A percentile compares a stretch with the other conserved stretches of the same genome.
phyloP scores from a whole-genome alignment of 2,797 vertebrate species.

The Pseudocheirus occidentalis region DNA sequence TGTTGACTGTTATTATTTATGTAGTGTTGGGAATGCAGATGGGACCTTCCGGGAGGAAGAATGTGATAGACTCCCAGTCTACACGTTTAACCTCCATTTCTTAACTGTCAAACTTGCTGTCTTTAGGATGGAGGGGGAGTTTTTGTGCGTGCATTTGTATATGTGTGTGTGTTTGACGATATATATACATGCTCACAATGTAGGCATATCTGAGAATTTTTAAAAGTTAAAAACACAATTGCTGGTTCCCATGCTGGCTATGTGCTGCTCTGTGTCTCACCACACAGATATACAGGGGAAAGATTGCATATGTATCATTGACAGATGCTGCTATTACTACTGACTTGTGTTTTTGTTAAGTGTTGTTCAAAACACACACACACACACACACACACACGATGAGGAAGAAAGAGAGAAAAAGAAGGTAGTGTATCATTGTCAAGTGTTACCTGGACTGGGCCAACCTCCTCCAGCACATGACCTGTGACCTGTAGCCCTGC shows the following conservation, averaged over 20 bases:
- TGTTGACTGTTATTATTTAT: slow-evolving; percentile 55
- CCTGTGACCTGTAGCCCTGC: background rate
- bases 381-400: background rate
- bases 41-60: slow-evolving; percentile 21
- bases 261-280: rapidly evolving
- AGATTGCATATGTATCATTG: background rate
- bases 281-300: background rate
- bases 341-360: background rate
- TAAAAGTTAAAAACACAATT: background rate
- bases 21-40: background rate
- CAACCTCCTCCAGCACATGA: background rate
- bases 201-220: background rate
- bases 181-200: rapidly evolving
- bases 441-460: background rate
- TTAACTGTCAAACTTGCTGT: background rate
- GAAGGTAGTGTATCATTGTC: background rate
- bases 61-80: background rate
- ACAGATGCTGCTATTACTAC: background rate
- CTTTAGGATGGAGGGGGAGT: rapidly evolving
- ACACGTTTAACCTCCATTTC: background rate
- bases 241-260: background rate
- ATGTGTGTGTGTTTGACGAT: too few relatives aligned
- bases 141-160: background rate
- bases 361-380: background rate
- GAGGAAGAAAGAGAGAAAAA: background rate